A percentile compares a stretch with the other conserved stretches of the same genome.
phyloP scores from a whole-genome alignment of 2,888 invertebrate genomes.

The Halictus ligatus region DNA sequence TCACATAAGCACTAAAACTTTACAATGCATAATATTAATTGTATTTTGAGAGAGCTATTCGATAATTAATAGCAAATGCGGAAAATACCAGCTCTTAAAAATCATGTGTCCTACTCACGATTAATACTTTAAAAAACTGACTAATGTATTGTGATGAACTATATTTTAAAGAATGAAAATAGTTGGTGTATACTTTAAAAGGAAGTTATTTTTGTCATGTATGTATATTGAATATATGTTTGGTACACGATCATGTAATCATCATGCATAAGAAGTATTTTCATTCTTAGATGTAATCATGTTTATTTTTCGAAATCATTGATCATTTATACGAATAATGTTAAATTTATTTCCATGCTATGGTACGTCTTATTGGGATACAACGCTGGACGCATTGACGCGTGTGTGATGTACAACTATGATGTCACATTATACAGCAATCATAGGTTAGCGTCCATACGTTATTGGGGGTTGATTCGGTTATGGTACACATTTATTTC shows the following conservation, averaged over 20 bases:
- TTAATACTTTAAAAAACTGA: slow-evolving; percentile 42
- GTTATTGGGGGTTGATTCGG: slow-evolving; percentile 79
- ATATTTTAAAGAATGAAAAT: slow-evolving; percentile 67
- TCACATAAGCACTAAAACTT: slow-evolving; percentile 1
- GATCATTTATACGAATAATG: slow-evolving; percentile 74
- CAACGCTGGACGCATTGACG: slow-evolving; percentile 82
- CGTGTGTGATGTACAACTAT: slow-evolving; percentile 82
- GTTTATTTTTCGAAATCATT: slow-evolving; percentile 59
- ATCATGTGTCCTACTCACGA: slow-evolving; percentile 11
- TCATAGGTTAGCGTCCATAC: slow-evolving; percentile 83
- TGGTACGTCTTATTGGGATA: slow-evolving; percentile 82
- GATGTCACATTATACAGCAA: slow-evolving; percentile 83
- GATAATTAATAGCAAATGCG: background rate
- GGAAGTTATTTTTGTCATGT: slow-evolving; percentile 30
- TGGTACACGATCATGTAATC: slow-evolving; percentile 36
- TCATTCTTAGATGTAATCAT: slow-evolving; percentile 67
- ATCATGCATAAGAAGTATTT: slow-evolving; percentile 64
- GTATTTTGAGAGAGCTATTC: slow-evolving; percentile 20
- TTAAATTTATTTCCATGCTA: slow-evolving; percentile 83
- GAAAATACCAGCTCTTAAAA: slow-evolving; percentile 20
- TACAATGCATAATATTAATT: slow-evolving; percentile 29
- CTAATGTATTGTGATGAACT: slow-evolving; percentile 38
- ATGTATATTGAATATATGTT: slow-evolving; percentile 32
- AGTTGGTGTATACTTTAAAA: slow-evolving; percentile 46
- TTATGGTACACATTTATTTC: slow-evolving; percentile 76